Conservation (phyloP, 2,888 invertebrate species). For the Parnassius apollo region DNA sequence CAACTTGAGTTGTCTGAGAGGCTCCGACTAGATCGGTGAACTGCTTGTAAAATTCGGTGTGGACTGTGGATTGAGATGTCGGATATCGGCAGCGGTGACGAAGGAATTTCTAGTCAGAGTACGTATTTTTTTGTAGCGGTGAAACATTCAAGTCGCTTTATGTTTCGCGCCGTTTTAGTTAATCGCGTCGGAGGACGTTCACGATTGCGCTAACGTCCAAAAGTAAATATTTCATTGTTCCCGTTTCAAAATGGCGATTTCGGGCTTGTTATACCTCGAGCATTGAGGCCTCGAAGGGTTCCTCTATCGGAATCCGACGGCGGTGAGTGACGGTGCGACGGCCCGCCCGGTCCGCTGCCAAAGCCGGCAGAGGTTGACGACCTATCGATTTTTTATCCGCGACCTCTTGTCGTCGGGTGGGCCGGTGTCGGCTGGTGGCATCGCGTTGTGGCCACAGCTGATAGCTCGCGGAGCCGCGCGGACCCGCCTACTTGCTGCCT, state of each 20-base stretch:
- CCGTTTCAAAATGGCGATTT: slow-evolving; percentile 81
- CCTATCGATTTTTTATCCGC: slow-evolving; percentile 80
- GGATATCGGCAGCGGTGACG: slow-evolving; percentile 90
- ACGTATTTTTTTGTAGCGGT: slow-evolving; percentile 77
- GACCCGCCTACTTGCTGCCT: slow-evolving; percentile 30
- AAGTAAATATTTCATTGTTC: slow-evolving; percentile 80
- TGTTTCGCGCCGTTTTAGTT: slow-evolving; percentile 51
- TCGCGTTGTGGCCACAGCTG: slow-evolving; percentile 33
- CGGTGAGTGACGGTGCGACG: slow-evolving; percentile 50
- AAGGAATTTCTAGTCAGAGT: slow-evolving; percentile 90
- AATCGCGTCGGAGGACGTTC: slow-evolving; percentile 49
- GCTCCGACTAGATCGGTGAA: slow-evolving; percentile 73
- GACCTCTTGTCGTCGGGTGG: slow-evolving; percentile 72
- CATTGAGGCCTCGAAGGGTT: slow-evolving; percentile 40
- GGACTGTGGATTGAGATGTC: slow-evolving; percentile 85
- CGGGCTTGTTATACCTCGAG: slow-evolving; percentile 49
- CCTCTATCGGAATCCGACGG: slow-evolving; percentile 35
- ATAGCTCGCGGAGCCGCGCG: slow-evolving; percentile 34
- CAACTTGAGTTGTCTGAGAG: slow-evolving; percentile 64
- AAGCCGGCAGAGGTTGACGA: slow-evolving; percentile 74
- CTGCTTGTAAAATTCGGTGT: slow-evolving; percentile 77
- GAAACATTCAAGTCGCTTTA: slow-evolving; percentile 43
- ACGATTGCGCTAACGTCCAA: slow-evolving; percentile 59
- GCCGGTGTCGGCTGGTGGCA: slow-evolving; percentile 51
- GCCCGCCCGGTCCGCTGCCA: slow-evolving; percentile 62